phyloP scores from a whole-genome alignment of 1,140 invertebrate species.

The Mizuhopecten yessoensis region DNA sequence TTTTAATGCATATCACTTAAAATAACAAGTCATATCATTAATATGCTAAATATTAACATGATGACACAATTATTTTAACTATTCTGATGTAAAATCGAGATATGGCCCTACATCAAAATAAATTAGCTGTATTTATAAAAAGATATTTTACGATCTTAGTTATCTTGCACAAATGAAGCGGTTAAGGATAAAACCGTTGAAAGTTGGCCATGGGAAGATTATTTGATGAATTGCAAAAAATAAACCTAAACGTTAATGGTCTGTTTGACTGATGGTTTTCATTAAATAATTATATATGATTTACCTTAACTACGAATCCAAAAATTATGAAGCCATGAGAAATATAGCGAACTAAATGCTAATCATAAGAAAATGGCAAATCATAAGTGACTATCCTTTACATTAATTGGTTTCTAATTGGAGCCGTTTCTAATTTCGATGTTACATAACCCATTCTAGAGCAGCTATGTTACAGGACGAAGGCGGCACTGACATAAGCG shows the following conservation, averaged over 20 bases:
- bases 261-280: constrained; percentile 13
- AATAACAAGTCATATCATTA: background rate
- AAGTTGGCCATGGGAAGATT: background rate
- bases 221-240: constrained; percentile 8
- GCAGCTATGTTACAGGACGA: background rate
- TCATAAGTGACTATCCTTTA: constrained; percentile 1
- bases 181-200: background rate
- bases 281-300: constrained; percentile 40
- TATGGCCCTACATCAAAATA: background rate
- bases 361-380: background rate
- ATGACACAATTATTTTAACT: background rate
- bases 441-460: background rate
- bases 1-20: too few relatives aligned
- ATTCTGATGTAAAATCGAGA: background rate
- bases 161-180: background rate
- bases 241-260: background rate
- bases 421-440: background rate
- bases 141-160: background rate
- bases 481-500: background rate
- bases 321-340: background rate
- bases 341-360: background rate
- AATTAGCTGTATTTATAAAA: background rate
- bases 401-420: constrained; percentile 14
- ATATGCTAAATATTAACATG: background rate
- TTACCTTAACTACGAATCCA: background rate